Percentiles rank a stretch among this genome's conserved stretches.
Evolutionary conservation across 2,797 vertebrate genomes (phyloP).

Genomic region (Hippopotamyrus pictus): DNA sequence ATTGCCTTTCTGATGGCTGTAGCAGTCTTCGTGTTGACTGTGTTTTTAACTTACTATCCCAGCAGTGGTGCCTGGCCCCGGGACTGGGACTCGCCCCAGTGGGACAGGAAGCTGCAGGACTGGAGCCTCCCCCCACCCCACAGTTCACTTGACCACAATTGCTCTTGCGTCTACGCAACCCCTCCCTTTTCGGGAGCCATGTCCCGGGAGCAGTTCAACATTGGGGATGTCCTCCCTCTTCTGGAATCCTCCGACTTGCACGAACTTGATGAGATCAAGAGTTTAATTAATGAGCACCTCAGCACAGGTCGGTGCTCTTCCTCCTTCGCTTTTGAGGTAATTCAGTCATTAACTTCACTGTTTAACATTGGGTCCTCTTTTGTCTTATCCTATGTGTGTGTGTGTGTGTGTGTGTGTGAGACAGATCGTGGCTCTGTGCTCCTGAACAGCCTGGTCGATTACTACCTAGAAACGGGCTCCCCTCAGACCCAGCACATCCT

Average conservation of each 20-base stretch:
- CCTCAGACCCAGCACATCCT: conserved; percentile 71
- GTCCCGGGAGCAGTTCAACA: conserved; percentile 73
- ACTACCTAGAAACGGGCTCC: conserved; percentile 75
- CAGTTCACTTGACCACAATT: conserved; percentile 18
- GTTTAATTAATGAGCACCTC: conserved; percentile 76
- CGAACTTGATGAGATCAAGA: conserved; percentile 74
- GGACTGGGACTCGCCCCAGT: conserved; percentile 14
- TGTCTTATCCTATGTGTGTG: not conserved
- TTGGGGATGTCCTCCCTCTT: conserved; percentile 78
- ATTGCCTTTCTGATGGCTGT: not conserved
- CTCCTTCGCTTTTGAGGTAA: not conserved
- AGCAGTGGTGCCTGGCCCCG: conserved; percentile 17
- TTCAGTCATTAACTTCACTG: not conserved
- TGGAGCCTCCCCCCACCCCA: conserved; percentile 21
- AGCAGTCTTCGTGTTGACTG: not conserved
- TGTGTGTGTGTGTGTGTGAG: not conserved
- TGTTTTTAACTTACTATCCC: not conserved
- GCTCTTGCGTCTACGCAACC: not conserved
- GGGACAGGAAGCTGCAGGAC: conserved; percentile 11
- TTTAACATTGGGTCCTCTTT: not conserved
- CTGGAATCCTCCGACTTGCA: conserved; percentile 80
- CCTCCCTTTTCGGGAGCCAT: conserved; percentile 50
- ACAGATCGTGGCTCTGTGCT: conserved; percentile 75
- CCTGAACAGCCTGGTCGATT: conserved; percentile 76
- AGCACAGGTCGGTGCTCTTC: conserved; percentile 62